A percentile compares a stretch with the other conserved stretches of the same genome.
These are phyloP conservation scores for Pachydiplax longipennis DNA, from an alignment of 2,888 invertebrate species.

Conservation along the genomic window DNA sequence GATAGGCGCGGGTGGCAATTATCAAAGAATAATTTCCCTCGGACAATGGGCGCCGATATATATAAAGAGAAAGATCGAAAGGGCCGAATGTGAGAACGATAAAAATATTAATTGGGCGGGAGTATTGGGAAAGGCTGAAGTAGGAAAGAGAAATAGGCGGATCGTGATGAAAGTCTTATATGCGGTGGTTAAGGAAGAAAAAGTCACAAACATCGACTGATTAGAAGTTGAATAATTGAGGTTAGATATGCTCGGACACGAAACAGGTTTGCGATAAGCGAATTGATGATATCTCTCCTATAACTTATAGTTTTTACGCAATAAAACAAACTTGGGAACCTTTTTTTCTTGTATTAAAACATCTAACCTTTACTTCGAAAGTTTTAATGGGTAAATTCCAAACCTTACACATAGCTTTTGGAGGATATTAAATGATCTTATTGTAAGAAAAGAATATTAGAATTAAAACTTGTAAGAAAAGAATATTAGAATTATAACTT, in stretches of 20 bases:
- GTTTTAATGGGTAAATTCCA: too few relatives aligned
- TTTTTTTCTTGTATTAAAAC: too few relatives aligned
- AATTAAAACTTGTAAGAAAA: too few relatives aligned
- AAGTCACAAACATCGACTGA: not conserved
- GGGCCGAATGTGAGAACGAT: not conserved
- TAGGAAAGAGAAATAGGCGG: not conserved
- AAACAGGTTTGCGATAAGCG: too few relatives aligned
- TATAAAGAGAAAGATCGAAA: not conserved
- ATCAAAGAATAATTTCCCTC: not conserved
- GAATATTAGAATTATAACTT: too few relatives aligned
- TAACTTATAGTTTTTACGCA: too few relatives aligned
- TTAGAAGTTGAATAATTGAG: not conserved
- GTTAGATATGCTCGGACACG: not conserved
- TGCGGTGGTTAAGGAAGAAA: not conserved
- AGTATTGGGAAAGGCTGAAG: not conserved
- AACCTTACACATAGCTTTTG: too few relatives aligned
- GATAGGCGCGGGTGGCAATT: slow-evolving; percentile 5
- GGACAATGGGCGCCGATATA: not conserved
- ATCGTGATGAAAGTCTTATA: not conserved
- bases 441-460: too few relatives aligned
- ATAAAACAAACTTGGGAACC: too few relatives aligned
- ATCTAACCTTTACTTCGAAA: too few relatives aligned
- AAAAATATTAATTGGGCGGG: not conserved
- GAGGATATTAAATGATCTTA: too few relatives aligned
- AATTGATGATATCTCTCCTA: too few relatives aligned